Percentiles rank a stretch among this genome's conserved stretches.
phyloP scores from a whole-genome alignment of 1,140 invertebrate genomes.

The Penaeus japonicus region DNA sequence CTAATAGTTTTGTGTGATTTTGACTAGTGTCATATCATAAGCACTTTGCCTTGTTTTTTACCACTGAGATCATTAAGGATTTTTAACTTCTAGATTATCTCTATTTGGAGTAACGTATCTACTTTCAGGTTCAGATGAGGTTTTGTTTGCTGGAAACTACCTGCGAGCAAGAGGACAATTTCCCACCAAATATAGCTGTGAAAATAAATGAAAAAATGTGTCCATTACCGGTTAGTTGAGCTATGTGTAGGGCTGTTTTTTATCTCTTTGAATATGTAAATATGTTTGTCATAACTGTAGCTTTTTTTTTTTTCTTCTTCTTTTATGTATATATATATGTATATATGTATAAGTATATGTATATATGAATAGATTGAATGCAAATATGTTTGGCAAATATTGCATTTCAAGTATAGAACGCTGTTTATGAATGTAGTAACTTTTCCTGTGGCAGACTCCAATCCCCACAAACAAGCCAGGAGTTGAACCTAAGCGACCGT shows the following conservation, averaged over 20 bases:
- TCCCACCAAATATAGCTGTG: conserved; percentile 92
- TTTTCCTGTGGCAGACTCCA: conserved; percentile 78
- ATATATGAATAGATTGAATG: too few relatives aligned
- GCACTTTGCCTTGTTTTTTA: neutral
- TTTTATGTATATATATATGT: too few relatives aligned
- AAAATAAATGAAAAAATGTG: conserved; percentile 94
- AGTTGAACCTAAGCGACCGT: conserved; percentile 94
- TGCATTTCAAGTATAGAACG: too few relatives aligned
- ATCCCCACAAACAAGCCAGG: conserved; percentile 98
- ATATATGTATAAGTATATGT: too few relatives aligned
- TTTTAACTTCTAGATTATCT: neutral
- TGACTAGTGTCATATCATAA: neutral
- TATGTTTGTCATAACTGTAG: too few relatives aligned
- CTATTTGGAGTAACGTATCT: neutral
- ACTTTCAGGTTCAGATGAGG: conserved; percentile 79
- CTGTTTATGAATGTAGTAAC: neutral
- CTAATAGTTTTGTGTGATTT: neutral
- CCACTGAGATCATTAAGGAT: neutral
- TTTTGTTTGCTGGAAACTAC: conserved; percentile 91
- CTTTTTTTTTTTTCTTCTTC: too few relatives aligned
- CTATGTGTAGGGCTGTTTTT: neutral
- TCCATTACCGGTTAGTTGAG: conserved; percentile 83
- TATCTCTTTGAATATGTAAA: neutral
- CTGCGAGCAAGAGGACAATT: conserved; percentile 94
- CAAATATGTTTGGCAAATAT: neutral